Evolutionary conservation across 2,113 vertebrate species (phyloP), one percentile per base, ranked within the genome.

Genomic region (Trachemys scripta): DNA sequence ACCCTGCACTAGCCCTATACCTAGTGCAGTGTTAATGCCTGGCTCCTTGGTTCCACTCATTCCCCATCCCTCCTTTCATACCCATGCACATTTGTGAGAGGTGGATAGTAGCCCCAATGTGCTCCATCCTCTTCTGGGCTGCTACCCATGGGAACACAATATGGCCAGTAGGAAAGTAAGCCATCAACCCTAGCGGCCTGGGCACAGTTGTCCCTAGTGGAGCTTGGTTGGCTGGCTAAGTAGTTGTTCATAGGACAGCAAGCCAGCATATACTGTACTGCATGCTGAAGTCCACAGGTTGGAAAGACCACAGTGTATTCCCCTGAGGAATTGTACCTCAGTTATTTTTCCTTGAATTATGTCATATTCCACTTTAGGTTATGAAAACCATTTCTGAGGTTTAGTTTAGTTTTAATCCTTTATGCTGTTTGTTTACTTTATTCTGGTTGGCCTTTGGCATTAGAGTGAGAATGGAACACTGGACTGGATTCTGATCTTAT

Each of bases 371-470:
- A 85, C 85, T 90, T 53, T 59, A 25, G 54, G 75, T 89, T 42
- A 89, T 96, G 88, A 62, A 24, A 82, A 19, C 62, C 87, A 62
- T 92, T 62, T 82, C 51, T 59, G 92, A 84, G 84, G 38, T 12
- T 10, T 87, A 57, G 29, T 93, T 82, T 93, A 22, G 86, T 76
- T 78, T 90, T 88, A 20, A 5, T 47, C 11, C n/a, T 95, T 97
- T 82, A 69, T 92, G 47, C 42, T 54, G 2, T n/a, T 93, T 76
- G 87, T 93, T 89, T 92, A 91, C 90, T 91, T 89, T 85, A 53
- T 95, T 95, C 88, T 89, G 45, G 82, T 90, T 93, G 69, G 24
- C 29, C 42, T 80, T 5, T 49, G 83, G 85, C 78, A 82, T 91
- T 80, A 90, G 51, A 54, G 50, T 89, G 90, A 53, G 80, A 80